Evolutionary conservation across 2,113 vertebrate genomes (phyloP).

Genomic region (Indri indri): DNA sequence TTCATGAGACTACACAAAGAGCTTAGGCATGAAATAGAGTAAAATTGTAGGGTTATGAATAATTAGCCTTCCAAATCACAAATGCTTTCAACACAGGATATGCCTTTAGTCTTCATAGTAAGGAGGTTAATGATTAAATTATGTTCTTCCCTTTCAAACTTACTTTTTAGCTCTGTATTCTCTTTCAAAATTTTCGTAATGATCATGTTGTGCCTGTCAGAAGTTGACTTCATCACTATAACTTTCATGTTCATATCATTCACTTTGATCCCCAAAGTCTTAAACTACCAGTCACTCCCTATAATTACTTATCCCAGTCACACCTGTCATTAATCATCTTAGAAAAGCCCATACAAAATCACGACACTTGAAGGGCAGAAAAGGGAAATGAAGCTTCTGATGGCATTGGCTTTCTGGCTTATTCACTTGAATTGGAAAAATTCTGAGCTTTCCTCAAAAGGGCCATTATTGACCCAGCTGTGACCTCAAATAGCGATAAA

Average conservation of each 20-base stretch:
- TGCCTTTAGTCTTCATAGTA: slow-evolving; percentile 33
- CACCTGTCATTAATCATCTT: slow-evolving; percentile 81
- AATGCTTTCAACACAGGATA: slow-evolving; percentile 46
- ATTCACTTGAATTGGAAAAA: slow-evolving; percentile 62
- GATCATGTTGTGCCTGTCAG: slow-evolving; percentile 81
- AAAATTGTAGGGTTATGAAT: background rate
- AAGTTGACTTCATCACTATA: slow-evolving; percentile 79
- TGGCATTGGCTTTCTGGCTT: slow-evolving; percentile 45
- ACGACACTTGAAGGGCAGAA: slow-evolving; percentile 58
- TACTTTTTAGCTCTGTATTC: slow-evolving; percentile 73
- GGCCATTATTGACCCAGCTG: slow-evolving; percentile 10
- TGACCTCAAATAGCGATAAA: background rate
- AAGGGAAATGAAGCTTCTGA: slow-evolving; percentile 68
- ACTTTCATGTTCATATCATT: slow-evolving; percentile 79
- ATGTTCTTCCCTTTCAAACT: slow-evolving; percentile 59
- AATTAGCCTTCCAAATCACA: slow-evolving; percentile 41
- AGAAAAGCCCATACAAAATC: slow-evolving; percentile 71
- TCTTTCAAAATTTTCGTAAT: slow-evolving; percentile 82
- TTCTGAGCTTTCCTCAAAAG: slow-evolving; percentile 46
- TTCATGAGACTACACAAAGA: background rate
- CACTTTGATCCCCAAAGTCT: slow-evolving; percentile 81
- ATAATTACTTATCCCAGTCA: slow-evolving; percentile 81
- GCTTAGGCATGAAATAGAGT: background rate
- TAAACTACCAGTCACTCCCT: slow-evolving; percentile 79
- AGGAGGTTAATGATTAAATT: slow-evolving; percentile 59